Base-by-base conservation (phyloP, 2,797 vertebrate genomes). In the Falco naumanni region DNA sequence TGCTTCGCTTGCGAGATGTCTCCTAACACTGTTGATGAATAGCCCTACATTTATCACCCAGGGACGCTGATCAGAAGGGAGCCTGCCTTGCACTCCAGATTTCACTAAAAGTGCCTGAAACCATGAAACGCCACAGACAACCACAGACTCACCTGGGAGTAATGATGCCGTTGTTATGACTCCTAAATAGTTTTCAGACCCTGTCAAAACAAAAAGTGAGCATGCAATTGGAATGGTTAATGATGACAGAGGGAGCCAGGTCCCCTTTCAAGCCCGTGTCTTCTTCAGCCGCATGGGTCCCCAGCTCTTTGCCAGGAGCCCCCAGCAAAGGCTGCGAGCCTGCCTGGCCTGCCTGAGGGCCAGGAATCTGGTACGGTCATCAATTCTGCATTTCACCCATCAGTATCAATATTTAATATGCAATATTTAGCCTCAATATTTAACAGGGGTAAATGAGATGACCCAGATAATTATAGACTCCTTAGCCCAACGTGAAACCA, bases 11-110 rank as follows among this genome's bases (percentile, higher is more conserved):
- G 63, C 1, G 0, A 95, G 91, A 56, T 47, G 76, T 81, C 79
- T 96, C 76, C 87, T 79, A 84, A 75, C 8, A 3, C 51, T 1
- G 6, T 21, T 97, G 95, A 95, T 92, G 82, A 96, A 96, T 89
- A 78, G 84, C 87, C 92, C 69, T 50, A 90, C 92, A 90, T 96
- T 94, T 64, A 87, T 94, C 93, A 95, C 74, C 45, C 84, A 54
- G 83, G 77, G 91, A 89, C 1, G 0, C 19, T 64, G 92, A 94
- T 93, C 84, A 89, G 92, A 91, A 82, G 50, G 87, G 81, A 91
- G 60, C n/a, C 65, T 90, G 91, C 71, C 65, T 87, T 51, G 28
- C 16, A 14, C 77, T 96, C 54, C 66, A 31, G 66, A 64, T 93
- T 93, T 95, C 94, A 90, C 71, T 39, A 50, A 26, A 90, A 95